Evolutionary conservation across 2,113 vertebrate species (phyloP), one percentile per base, ranked within the genome.

Genomic region (Rostratula benghalensis): DNA sequence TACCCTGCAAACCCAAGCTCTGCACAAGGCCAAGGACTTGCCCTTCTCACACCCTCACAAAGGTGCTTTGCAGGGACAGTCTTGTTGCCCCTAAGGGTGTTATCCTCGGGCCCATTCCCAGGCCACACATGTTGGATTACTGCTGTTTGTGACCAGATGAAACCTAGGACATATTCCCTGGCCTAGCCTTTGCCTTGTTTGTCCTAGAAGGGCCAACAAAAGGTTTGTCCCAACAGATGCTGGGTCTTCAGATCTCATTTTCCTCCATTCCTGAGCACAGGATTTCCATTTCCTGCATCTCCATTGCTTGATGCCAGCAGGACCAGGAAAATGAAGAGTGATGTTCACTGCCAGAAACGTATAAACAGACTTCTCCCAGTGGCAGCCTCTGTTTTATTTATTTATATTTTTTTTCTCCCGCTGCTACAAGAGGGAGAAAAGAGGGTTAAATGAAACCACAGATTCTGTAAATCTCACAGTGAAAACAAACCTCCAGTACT

Each of bases 401-500:
- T n/a, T n/a, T n/a, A n/a, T n/a, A n/a, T n/a, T n/a, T n/a, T n/a
- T n/a, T n/a, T n/a, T n/a, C n/a, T n/a, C n/a, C n/a, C n/a, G n/a
- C n/a, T n/a, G n/a, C n/a, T n/a, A n/a, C n/a, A n/a, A n/a, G n/a
- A n/a, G n/a, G n/a, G n/a, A n/a, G n/a, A n/a, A 23, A 77, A 64
- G 45, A 78, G 9, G 10, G 24, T 87, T 65, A 89, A 43, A 43
- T 43, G 43, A 43, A 14, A 43, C 43, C 43, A 43, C 14, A 43
- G 14, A 43, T 43, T 45, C 11, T 45, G 43, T 45, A 14, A 45
- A 16, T 45, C 43, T 63, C 64, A 15, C 74, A 56, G 18, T 60
- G 53, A 68, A 87, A 97, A 89, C 87, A 95, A 96, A 91, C 35
- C 6, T 93, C 6, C n/a, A 69, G 6, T 51, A 46, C 30, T 74